Percentiles rank a stretch among this genome's conserved stretches.
phyloP scores from a whole-genome alignment of 2,797 vertebrate genomes.

The Gastrophryne carolinensis region DNA sequence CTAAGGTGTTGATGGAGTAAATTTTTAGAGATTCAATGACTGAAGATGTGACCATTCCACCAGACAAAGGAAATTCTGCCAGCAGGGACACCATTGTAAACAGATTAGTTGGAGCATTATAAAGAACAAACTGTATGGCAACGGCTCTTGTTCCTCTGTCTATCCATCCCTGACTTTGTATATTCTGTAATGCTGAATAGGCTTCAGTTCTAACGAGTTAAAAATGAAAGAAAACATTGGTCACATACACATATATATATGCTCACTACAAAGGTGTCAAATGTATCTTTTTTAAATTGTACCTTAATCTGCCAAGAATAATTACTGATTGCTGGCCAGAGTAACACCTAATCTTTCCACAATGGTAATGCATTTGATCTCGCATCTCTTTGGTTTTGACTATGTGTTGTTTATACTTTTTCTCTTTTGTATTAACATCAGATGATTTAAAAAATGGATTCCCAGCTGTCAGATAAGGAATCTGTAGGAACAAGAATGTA shows the following conservation, averaged over 20 bases:
- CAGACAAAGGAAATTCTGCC: conserved; percentile 44
- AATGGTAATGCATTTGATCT: not conserved
- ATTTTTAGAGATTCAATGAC: conserved; percentile 67
- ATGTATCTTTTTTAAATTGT: not conserved
- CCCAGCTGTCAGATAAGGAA: not conserved
- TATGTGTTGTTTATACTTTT: not conserved
- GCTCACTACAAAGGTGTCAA: too few relatives aligned
- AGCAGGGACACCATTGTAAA: conserved; percentile 69
- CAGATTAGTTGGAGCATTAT: conserved; percentile 66
- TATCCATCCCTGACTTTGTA: conserved; percentile 64
- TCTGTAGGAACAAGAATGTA: conserved; percentile 2
- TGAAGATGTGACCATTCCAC: conserved; percentile 61
- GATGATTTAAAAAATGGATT: not conserved
- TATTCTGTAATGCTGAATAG: conserved; percentile 54
- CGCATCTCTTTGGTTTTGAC: not conserved
- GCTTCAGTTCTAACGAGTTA: conserved; percentile 59
- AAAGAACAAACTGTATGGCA: conserved; percentile 70
- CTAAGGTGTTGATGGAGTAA: conserved; percentile 48
- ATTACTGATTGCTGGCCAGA: not conserved
- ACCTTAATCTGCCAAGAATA: conserved; percentile 36
- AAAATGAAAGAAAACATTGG: not conserved
- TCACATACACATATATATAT: too few relatives aligned
- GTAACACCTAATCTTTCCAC: conserved; percentile 28
- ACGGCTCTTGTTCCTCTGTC: conserved; percentile 55
- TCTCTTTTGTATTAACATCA: not conserved